These are phyloP conservation scores for Aleiodes alternator DNA, from an alignment of 2,888 invertebrate genomes.

Conservation along the genomic window DNA sequence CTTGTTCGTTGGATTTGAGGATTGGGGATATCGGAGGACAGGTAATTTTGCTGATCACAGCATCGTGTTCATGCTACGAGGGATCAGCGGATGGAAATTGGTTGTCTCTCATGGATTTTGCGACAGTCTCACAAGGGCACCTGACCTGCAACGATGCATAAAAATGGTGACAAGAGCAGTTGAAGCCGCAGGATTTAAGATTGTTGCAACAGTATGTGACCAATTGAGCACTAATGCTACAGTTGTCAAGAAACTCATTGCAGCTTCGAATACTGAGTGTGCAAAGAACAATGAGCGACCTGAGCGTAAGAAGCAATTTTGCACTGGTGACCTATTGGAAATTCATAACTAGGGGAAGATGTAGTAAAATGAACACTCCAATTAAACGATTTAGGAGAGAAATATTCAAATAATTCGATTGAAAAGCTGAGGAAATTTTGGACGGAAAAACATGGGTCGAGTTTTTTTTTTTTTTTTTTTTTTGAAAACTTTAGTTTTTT, in stretches of 20 bases:
- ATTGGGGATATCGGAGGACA: conserved; percentile 41
- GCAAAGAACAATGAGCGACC: too few relatives aligned
- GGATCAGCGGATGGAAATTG: conserved; percentile 49
- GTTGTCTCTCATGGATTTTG: conserved; percentile 48
- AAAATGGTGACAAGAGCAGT: conserved; percentile 40
- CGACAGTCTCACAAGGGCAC: conserved; percentile 31
- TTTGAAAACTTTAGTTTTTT: too few relatives aligned
- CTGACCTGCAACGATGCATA: conserved; percentile 42
- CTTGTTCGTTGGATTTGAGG: conserved; percentile 46
- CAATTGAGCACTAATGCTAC: conserved; percentile 37
- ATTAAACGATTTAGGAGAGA: too few relatives aligned
- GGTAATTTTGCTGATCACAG: conserved; percentile 48
- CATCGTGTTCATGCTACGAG: conserved; percentile 51
- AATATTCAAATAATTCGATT: too few relatives aligned
- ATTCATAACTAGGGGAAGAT: too few relatives aligned
- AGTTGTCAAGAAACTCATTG: conserved; percentile 43
- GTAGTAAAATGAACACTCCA: too few relatives aligned
- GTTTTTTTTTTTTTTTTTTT: too few relatives aligned
- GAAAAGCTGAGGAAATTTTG: too few relatives aligned
- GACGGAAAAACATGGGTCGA: too few relatives aligned
- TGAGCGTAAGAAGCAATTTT: too few relatives aligned
- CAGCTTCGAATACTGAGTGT: too few relatives aligned
- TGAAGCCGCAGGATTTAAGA: conserved; percentile 37
- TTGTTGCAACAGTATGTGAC: conserved; percentile 47
- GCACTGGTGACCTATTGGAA: too few relatives aligned